Evolutionary conservation across 2,113 vertebrate genomes (phyloP).

Genomic region (Nesoenas mayeri): DNA sequence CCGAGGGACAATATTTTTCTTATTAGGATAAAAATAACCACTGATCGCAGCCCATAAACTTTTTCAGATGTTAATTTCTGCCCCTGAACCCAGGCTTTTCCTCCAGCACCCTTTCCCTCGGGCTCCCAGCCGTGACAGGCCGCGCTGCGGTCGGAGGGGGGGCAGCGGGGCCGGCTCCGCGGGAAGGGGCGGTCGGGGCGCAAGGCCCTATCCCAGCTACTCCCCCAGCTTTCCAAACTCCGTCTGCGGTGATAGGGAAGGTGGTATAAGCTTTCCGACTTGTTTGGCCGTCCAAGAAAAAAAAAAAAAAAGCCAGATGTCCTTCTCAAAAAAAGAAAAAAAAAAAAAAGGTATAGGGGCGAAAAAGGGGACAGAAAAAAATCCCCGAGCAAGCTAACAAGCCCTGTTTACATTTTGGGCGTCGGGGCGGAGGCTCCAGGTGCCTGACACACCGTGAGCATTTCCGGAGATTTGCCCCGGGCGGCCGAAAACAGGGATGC

Average conservation of each 20-base stretch:
- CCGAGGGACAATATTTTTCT: not conserved
- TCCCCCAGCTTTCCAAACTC: not conserved
- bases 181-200: not conserved
- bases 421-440: slow-evolving; percentile 15
- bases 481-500: not conserved
- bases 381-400: not conserved
- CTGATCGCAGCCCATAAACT: not conserved
- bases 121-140: not conserved
- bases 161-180: not conserved
- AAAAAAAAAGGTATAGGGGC: too few species aligned
- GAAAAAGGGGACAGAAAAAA: fast-evolving
- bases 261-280: not conserved
- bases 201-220: not conserved
- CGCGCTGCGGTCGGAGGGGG: not conserved
- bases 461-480: not conserved
- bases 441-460: not conserved
- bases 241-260: not conserved
- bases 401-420: not conserved
- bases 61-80: not conserved
- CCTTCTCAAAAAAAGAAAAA: too few species aligned
- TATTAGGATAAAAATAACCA: not conserved
- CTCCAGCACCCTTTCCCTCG: not conserved
- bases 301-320: too few species aligned
- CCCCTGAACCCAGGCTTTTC: not conserved
- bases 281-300: too few species aligned